These are phyloP conservation scores for Mesoligia furuncula DNA, from an alignment of 2,888 invertebrate species.

Conservation along the genomic window DNA sequence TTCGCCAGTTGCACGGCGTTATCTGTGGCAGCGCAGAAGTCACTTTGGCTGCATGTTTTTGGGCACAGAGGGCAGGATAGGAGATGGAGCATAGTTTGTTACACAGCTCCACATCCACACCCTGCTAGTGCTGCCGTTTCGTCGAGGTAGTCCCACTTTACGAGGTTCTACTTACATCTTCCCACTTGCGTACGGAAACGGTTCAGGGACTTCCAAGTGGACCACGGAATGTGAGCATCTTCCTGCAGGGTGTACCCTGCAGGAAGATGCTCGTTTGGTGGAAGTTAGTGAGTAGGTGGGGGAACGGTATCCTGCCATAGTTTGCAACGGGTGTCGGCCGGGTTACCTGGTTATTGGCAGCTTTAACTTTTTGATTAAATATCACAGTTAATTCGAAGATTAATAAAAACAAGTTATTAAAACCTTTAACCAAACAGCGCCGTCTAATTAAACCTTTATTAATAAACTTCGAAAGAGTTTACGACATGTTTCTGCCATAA, in stretches of 20 bases:
- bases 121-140: neutral
- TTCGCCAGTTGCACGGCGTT: neutral
- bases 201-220: too few species aligned
- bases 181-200: too few species aligned
- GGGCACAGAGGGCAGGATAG: neutral
- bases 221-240: too few species aligned
- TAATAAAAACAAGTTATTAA: neutral
- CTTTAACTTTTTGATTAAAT: neutral
- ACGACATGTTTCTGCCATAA: neutral
- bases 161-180: neutral
- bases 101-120: neutral
- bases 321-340: too few species aligned
- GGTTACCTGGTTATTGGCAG: too few species aligned
- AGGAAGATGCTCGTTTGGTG: too few species aligned
- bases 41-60: neutral
- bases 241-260: too few species aligned
- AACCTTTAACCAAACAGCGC: neutral
- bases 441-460: neutral
- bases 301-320: too few species aligned
- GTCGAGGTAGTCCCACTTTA: neutral
- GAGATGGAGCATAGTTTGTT: too few species aligned
- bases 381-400: neutral
- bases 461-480: neutral
- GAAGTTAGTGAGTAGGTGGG: too few species aligned
- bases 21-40: neutral